Base-by-base conservation (phyloP, 2,797 vertebrate genomes). In the Sebastes melanostomus region DNA sequence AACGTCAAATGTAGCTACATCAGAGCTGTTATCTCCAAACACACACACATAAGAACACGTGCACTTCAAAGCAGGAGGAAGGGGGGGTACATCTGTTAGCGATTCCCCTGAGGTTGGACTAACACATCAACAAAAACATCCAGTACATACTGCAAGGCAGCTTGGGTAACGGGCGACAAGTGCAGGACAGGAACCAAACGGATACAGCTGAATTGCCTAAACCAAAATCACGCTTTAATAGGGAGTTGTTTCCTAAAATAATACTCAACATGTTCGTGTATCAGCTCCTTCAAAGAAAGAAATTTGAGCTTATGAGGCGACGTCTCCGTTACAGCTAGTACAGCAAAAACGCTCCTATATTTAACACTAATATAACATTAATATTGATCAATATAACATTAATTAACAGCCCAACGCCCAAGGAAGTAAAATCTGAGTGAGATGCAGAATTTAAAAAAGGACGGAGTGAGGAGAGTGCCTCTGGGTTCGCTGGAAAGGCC, bases 1-100 rank as follows among this genome's bases (percentile, higher is more conserved):
- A 29, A 63, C 29, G 10, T 24, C 66, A 62, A 70, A 77, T 34
- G 42, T 18, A 65, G 72, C 70, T 50, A 60, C 81, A 74, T 67
- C 55, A 50, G 60, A 56, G 7, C 46, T 62, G 36, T 79, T 82
- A 80, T 86, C 72, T 55, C 9, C 29, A 67, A 68, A 50, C 46
- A 50, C 46, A 50, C 16, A 18, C 79, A 73, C 25, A 67, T 5
- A 20, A 0, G 3, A 34, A 66, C 10, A 74, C n/a, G 34, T 24
- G 24, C 55, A 69, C 72, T 76, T 82, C 85, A 86, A 87, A 88
- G 75, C 24, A 25, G 16, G 22, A 66, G 29, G 68, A 46, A 1
- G 27, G 24, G 58, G 66, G 66, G 27, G 29, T 74, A 72, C 91
- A 93, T 92, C 88, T 91, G 91, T 78, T 81, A 52, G 75, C 22